A percentile compares a stretch with the other conserved stretches of the same genome.
phyloP scores from a whole-genome alignment of 2,888 invertebrate genomes.

The Nematopogon swammerdamellus region DNA sequence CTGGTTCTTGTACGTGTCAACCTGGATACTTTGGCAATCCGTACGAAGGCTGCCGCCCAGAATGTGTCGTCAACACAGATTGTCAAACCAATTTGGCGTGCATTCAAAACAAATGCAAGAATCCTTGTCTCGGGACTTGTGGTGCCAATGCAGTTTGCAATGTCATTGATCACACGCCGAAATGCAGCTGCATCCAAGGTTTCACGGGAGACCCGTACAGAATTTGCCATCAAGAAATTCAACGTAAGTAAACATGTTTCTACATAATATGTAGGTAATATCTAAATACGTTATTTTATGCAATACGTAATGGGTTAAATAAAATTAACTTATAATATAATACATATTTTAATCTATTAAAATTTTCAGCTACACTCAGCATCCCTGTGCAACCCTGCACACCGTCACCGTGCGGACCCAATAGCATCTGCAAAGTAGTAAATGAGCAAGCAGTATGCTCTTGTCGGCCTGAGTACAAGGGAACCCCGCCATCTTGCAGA shows the following conservation, averaged over 20 bases:
- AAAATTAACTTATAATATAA: too few relatives aligned
- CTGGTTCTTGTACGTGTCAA: constrained; percentile 67
- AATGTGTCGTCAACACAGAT: constrained; percentile 71
- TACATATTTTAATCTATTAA: neutral
- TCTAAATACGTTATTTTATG: too few relatives aligned
- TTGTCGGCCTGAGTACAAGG: constrained; percentile 63
- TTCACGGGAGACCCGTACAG: constrained; percentile 61
- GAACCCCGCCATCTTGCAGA: constrained; percentile 62
- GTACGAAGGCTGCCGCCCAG: constrained; percentile 73
- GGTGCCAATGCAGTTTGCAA: constrained; percentile 70
- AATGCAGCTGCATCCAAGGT: constrained; percentile 64
- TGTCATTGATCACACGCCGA: constrained; percentile 68
- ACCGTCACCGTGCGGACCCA: constrained; percentile 74
- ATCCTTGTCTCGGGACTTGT: constrained; percentile 73
- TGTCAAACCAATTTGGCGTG: constrained; percentile 70
- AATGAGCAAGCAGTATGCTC: constrained; percentile 71
- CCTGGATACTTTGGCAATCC: constrained; percentile 72
- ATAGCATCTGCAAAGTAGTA: constrained; percentile 69
- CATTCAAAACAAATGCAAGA: constrained; percentile 68
- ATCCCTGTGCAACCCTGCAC: constrained; percentile 57
- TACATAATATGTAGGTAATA: too few relatives aligned
- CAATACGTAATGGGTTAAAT: too few relatives aligned
- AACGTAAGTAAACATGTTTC: constrained; percentile 22
- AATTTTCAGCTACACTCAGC: neutral
- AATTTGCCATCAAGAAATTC: constrained; percentile 40